These are phyloP conservation scores for Noctilio leporinus DNA, from an alignment of 2,113 vertebrate genomes.

Conservation along the genomic window DNA sequence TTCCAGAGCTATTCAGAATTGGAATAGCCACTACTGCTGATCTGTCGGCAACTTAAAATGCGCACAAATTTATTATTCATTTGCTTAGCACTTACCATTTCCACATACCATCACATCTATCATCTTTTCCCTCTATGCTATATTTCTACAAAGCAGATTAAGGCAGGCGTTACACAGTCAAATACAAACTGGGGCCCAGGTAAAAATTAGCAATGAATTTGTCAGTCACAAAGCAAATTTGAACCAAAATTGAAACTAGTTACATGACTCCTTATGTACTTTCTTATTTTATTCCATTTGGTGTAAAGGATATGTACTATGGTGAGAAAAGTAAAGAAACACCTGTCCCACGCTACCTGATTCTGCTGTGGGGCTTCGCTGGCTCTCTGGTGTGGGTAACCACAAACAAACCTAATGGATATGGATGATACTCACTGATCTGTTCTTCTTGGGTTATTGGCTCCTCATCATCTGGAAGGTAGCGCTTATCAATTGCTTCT, in stretches of 20 bases:
- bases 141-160: not conserved
- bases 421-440: constrained; percentile 81
- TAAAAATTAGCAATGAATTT: constrained; percentile 6
- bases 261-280: not conserved
- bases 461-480: constrained; percentile 97
- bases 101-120: not conserved
- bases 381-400: not conserved
- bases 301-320: not conserved
- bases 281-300: not conserved
- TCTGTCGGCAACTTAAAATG: constrained; percentile 27
- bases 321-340: not conserved
- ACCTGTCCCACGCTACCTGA: not conserved
- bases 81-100: not conserved
- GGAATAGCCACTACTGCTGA: not conserved
- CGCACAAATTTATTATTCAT: not conserved
- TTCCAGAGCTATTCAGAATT: not conserved
- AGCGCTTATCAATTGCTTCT: constrained; percentile 98
- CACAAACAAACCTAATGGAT: constrained; percentile 77
- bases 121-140: not conserved
- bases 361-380: not conserved
- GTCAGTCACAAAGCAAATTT: not conserved
- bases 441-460: constrained; percentile 88
- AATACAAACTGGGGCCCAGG: not conserved
- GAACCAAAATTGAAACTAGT: not conserved
- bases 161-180: not conserved